Evolutionary conservation across 2,888 invertebrate species (phyloP), one percentile per base, ranked within the genome.

Genomic region (Campoletis raptor): DNA sequence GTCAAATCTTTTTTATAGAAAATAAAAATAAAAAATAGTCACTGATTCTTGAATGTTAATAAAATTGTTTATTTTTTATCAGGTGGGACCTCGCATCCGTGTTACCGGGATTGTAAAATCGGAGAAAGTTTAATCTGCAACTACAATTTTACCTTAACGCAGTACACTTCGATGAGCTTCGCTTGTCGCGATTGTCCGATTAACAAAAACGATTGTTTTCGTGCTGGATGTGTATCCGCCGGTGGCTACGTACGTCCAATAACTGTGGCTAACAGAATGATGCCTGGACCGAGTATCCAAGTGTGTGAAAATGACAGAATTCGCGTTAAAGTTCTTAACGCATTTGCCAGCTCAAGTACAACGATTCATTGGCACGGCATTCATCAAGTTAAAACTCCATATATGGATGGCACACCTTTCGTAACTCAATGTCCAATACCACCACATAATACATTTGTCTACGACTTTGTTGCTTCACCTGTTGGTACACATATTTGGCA

Each of bases 291-390:
- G 37, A 90, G 91, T 40, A 90, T 92, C 45, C 89, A 91, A 83
- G 95, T 95, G 6, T 95, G 95, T 90, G 93, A 95, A 90, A 94
- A 94, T 24, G 95, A 95, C 89, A 93, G 90, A 21, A 90, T 95
- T 3, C 90, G 93, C 3, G 95, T 95, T 0, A 94, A 94, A 77
- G 94, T 95, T 12, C 88, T 92, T 66, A 95, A 95, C 90, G 90
- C 91, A 67, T 89, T 95, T 77, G 91, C 92, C 15, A 93, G 93
- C 5, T 94, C 94, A 84, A 94, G 93, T 18, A 92, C 94, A 36
- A 94, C 95, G 15, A 94, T 95, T 67, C 95, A 95, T 90, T 95
- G 95, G 95, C 95, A 95, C 90, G 95, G 95, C 36, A 90, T 94
- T 18, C 93, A 93, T 86, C 94, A 94, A 88, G 85, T 90, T 42